Percentiles rank a stretch among this genome's conserved stretches.
phyloP scores from a whole-genome alignment of 2,797 vertebrate species.

The Chloroceryle amazona region DNA sequence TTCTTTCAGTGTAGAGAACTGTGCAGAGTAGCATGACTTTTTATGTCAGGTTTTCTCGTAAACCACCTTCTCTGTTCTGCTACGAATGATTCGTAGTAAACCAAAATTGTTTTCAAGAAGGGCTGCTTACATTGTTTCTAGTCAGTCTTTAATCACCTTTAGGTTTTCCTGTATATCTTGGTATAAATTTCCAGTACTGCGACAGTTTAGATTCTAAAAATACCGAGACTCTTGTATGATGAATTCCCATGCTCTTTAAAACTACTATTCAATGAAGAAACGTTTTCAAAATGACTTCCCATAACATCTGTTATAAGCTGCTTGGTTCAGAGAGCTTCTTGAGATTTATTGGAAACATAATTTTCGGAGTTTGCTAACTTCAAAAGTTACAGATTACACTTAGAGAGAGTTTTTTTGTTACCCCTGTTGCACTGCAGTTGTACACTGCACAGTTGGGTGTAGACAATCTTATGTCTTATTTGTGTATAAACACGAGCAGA shows the following conservation, averaged over 20 bases:
- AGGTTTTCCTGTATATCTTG: background rate
- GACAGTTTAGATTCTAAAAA: background rate
- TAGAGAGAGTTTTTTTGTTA: background rate
- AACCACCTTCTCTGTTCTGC: background rate
- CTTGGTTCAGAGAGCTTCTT: background rate
- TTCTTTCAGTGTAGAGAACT: background rate
- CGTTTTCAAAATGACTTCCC: conserved; percentile 33
- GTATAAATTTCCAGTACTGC: background rate
- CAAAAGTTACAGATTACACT: background rate
- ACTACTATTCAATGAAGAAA: conserved; percentile 7
- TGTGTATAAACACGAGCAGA: background rate
- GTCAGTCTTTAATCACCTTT: conserved; percentile 23
- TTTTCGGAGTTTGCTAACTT: background rate
- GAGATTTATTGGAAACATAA: conserved; percentile 20
- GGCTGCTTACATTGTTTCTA: background rate
- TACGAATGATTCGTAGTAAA: background rate
- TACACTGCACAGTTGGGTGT: background rate
- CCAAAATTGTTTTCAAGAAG: background rate
- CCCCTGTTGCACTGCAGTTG: accelerated
- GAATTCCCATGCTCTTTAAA: conserved; percentile 24
- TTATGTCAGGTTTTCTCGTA: background rate
- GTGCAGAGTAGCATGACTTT: background rate
- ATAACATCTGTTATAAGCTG: background rate
- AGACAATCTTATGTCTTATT: background rate
- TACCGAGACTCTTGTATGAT: background rate